phyloP scores from a whole-genome alignment of 1,140 invertebrate genomes.

The Drosophila arawakana region DNA sequence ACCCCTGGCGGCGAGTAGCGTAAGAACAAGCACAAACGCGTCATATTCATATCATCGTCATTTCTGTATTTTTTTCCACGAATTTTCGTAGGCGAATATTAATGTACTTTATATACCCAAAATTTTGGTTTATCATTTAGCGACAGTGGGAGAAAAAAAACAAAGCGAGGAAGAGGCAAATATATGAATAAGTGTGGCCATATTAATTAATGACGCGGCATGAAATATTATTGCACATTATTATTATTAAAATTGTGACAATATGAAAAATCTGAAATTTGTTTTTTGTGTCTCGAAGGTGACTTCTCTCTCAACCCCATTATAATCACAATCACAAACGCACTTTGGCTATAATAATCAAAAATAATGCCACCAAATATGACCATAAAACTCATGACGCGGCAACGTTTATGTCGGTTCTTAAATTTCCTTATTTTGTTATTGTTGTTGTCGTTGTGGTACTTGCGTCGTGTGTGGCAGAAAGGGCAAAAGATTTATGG shows the following conservation, averaged over 20 bases:
- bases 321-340: constrained; percentile 59
- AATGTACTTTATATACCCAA: constrained; percentile 22
- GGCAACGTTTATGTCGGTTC: constrained; percentile 26
- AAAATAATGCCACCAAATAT: constrained; percentile 68
- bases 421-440: constrained; percentile 4
- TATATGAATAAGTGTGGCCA: constrained; percentile 63
- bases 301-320: not conserved
- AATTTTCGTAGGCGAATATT: constrained; percentile 38
- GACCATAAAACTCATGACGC: constrained; percentile 50
- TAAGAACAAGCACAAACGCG: constrained; percentile 24
- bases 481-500: constrained; percentile 62
- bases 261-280: constrained; percentile 30
- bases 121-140: constrained; percentile 29
- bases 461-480: constrained; percentile 19
- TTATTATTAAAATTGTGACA: not conserved
- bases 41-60: constrained; percentile 42
- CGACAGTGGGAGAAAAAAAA: constrained; percentile 19
- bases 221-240: constrained; percentile 24
- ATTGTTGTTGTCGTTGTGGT: constrained; percentile 17
- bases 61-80: constrained; percentile 39
- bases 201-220: constrained; percentile 47
- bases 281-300: constrained; percentile 3
- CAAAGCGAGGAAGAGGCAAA: constrained; percentile 3
- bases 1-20: constrained; percentile 18
- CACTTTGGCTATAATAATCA: constrained; percentile 62